A percentile compares a stretch with the other conserved stretches of the same genome.
phyloP scores from a whole-genome alignment of 2,797 vertebrate genomes.

The Silurus aristotelis region DNA sequence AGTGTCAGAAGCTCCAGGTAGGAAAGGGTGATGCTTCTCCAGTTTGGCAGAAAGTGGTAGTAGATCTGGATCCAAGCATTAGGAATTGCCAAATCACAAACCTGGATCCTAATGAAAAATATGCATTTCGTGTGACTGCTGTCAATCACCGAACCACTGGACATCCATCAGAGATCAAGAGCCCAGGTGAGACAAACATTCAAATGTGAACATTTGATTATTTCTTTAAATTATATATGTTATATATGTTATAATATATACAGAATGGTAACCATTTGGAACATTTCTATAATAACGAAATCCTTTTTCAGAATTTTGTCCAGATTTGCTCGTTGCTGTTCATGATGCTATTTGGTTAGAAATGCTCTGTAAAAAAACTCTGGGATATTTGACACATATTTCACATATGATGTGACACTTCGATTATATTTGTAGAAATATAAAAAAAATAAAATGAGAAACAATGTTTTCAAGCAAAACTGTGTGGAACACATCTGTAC shows the following conservation, averaged over 20 bases:
- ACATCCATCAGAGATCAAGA: conserved; percentile 83
- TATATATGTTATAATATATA: background rate
- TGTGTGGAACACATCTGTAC: background rate
- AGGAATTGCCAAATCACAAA: conserved; percentile 74
- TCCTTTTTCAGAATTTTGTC: background rate
- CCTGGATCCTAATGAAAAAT: conserved; percentile 77
- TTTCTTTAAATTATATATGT: background rate
- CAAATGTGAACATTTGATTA: background rate
- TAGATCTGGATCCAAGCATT: conserved; percentile 74
- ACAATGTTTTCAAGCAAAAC: background rate
- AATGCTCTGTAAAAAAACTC: background rate
- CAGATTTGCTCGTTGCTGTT: background rate
- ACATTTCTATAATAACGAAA: background rate
- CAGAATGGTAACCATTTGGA: background rate
- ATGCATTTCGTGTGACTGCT: conserved; percentile 83
- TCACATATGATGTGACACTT: background rate
- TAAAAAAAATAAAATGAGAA: too few species aligned
- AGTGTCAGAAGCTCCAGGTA: conserved; percentile 65
- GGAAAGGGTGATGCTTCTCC: background rate
- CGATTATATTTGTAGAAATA: background rate
- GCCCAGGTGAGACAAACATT: conserved; percentile 75
- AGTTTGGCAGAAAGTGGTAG: conserved; percentile 75
- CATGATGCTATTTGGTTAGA: background rate
- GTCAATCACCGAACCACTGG: conserved; percentile 85
- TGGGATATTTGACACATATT: background rate